Percentiles rank a stretch among this genome's conserved stretches.
Conservation (phyloP, 1,140 invertebrate genomes). For the Orius insidiosus region DNA sequence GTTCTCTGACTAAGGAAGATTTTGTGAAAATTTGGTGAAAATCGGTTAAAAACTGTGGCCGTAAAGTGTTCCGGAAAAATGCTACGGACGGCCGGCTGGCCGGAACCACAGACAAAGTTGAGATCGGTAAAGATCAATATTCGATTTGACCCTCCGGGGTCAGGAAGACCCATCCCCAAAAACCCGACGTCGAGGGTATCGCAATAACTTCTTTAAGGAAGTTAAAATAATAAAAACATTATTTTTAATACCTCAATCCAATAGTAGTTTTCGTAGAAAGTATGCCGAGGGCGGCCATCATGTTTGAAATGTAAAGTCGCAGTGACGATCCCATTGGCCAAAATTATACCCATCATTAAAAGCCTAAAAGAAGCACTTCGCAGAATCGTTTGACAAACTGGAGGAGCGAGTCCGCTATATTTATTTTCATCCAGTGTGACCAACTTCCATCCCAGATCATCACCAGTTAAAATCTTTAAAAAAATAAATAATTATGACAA, state of each 20-base stretch:
- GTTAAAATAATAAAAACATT: too few species aligned
- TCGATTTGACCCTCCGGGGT: too few species aligned
- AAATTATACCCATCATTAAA: conserved; percentile 81
- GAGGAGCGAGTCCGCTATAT: conserved; percentile 72
- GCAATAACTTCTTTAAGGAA: too few species aligned
- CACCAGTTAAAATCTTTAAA: conserved; percentile 68
- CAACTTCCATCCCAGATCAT: conserved; percentile 82
- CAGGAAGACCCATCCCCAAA: too few species aligned
- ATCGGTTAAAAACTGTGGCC: too few species aligned
- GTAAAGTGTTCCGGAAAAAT: too few species aligned
- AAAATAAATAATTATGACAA: not conserved
- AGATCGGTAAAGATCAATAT: too few species aligned
- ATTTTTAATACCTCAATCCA: conserved; percentile 58
- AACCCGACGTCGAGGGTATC: too few species aligned
- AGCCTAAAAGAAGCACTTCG: conserved; percentile 81
- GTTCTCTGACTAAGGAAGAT: too few species aligned
- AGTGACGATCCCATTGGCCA: conserved; percentile 88
- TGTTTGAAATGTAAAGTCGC: conserved; percentile 95
- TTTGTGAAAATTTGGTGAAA: too few species aligned
- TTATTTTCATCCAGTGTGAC: conserved; percentile 92
- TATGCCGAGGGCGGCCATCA: conserved; percentile 57
- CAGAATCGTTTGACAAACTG: conserved; percentile 72
- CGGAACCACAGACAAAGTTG: too few species aligned
- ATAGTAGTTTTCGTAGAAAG: conserved; percentile 84
- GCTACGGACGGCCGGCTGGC: too few species aligned